A percentile compares a stretch with the other conserved stretches of the same genome.
These are phyloP conservation scores for Natrix natrix DNA, from an alignment of 2,797 vertebrate genomes.

Conservation along the genomic window DNA sequence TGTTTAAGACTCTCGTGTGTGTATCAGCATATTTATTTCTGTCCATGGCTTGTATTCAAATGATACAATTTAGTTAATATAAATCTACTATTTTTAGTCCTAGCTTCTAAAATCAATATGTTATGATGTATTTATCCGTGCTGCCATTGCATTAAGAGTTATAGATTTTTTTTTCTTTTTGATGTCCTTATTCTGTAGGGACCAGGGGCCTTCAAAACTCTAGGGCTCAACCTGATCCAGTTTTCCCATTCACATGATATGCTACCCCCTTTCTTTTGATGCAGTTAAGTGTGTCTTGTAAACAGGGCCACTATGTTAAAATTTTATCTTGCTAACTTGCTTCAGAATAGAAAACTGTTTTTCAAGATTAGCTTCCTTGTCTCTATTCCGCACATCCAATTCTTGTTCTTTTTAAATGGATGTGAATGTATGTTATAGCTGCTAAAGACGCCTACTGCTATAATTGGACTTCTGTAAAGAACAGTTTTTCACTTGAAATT, in stretches of 20 bases:
- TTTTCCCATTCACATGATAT: neutral
- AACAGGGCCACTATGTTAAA: neutral
- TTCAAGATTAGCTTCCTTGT: conserved; percentile 28
- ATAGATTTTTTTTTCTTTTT: neutral
- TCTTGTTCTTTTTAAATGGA: conserved; percentile 12
- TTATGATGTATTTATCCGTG: neutral
- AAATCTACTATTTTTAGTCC: neutral
- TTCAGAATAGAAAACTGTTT: conserved; percentile 28
- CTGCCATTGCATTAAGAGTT: neutral
- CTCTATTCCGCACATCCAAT: conserved; percentile 14
- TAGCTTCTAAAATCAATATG: neutral
- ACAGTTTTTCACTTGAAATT: neutral
- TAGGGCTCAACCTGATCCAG: neutral
- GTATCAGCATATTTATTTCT: neutral
- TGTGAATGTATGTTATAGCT: conserved; percentile 1
- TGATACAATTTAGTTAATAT: neutral
- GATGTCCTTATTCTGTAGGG: neutral
- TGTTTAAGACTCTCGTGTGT: neutral
- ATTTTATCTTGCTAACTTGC: conserved; percentile 17
- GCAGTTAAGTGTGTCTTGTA: neutral
- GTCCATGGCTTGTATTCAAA: neutral
- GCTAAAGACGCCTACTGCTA: conserved; percentile 23
- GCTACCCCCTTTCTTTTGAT: neutral
- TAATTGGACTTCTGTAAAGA: conserved; percentile 10
- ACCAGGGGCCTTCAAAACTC: neutral